phyloP scores from a whole-genome alignment of 2,797 vertebrate genomes.

The Borostomias antarcticus region DNA sequence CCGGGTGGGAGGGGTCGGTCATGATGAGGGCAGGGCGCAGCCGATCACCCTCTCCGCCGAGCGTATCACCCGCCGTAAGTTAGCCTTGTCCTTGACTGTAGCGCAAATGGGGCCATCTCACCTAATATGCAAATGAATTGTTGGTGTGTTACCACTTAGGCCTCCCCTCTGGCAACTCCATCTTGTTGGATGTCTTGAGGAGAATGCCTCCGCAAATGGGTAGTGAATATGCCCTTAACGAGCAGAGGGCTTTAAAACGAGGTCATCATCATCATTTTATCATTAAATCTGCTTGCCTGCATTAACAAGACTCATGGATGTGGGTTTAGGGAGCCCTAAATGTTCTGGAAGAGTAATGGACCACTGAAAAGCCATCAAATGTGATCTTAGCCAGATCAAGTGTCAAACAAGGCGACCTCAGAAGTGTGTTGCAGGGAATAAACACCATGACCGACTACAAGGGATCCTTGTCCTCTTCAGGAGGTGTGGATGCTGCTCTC shows the following conservation, averaged over 20 bases:
- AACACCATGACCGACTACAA: too few species aligned
- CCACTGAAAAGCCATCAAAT: background rate
- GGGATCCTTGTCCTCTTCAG: too few species aligned
- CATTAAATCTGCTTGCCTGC: constrained; percentile 1
- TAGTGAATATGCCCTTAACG: constrained; percentile 4
- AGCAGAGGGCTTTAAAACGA: constrained; percentile 2
- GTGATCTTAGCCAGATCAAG: background rate
- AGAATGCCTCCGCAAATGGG: background rate
- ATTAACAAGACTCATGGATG: background rate
- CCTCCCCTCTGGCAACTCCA: background rate
- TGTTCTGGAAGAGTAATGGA: background rate
- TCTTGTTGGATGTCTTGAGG: background rate
- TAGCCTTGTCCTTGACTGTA: too few species aligned
- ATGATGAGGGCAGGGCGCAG: too few species aligned
- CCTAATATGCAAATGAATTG: background rate
- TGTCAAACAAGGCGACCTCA: background rate
- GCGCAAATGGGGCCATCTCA: too few species aligned
- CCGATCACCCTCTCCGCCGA: too few species aligned
- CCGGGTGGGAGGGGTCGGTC: too few species aligned
- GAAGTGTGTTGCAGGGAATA: too few species aligned
- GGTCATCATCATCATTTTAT: constrained; percentile 1
- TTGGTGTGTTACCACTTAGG: background rate
- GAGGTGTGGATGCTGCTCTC: too few species aligned
- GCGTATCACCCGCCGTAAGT: too few species aligned
- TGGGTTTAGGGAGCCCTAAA: background rate